These are phyloP conservation scores for Gobius niger DNA, from an alignment of 2,113 vertebrate genomes.

Conservation along the genomic window DNA sequence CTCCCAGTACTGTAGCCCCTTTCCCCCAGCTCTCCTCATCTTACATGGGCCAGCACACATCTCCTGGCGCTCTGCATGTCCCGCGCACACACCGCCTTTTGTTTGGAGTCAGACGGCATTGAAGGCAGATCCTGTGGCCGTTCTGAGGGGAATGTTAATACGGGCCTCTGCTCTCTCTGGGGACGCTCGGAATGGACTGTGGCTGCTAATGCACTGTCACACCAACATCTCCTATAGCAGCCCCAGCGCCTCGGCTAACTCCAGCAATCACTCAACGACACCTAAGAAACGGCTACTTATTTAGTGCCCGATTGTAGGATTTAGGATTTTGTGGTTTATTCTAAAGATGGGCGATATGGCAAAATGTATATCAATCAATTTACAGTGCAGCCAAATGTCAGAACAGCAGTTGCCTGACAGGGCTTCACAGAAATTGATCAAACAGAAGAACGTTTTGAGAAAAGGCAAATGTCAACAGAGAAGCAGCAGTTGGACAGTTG, in stretches of 20 bases:
- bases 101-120: constrained; percentile 74
- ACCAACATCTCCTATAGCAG: constrained; percentile 50
- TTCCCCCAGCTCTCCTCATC: constrained; percentile 36
- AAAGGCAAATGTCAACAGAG: too few relatives aligned
- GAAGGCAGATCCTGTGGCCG: constrained; percentile 72
- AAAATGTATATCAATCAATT: too few relatives aligned
- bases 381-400: too few relatives aligned
- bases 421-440: too few relatives aligned
- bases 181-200: constrained; percentile 65
- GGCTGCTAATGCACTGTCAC: constrained; percentile 71
- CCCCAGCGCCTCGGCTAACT: constrained; percentile 14
- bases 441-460: too few relatives aligned
- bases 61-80: constrained; percentile 24
- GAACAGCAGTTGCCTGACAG: too few relatives aligned
- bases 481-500: too few relatives aligned
- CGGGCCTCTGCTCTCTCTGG: constrained; percentile 63
- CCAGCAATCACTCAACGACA: background rate
- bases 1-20: constrained; percentile 20
- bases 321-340: too few relatives aligned
- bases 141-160: constrained; percentile 77
- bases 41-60: constrained; percentile 45
- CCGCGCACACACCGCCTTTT: constrained; percentile 59
- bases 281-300: background rate
- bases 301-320: too few relatives aligned
- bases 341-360: too few relatives aligned